These are phyloP conservation scores for zebrafish (Danio rerio) DNA, from an alignment of 2,113 vertebrate genomes.

Conservation along the genomic window GRCz12tu NC_133199.1:2260501-2261000, in stretches of 20 bases:
- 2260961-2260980: no score
- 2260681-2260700: neutral
- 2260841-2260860: neutral
- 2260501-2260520: slow-evolving; percentile 62
- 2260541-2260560: slow-evolving; percentile 28
- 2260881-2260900: no score
- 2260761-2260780: neutral
- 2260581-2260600: slow-evolving; percentile 28
- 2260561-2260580: slow-evolving; percentile 58
- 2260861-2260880: neutral
- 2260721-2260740: slow-evolving; percentile 6
- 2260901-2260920: no score
- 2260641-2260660: slow-evolving; percentile 26
- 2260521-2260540: slow-evolving; percentile 61
- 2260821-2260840: no score
- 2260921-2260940: no score
- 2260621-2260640: slow-evolving; percentile 36
- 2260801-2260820: neutral
- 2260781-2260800: neutral
- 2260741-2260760: neutral
- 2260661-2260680: slow-evolving; percentile 4
- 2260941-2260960: no score
- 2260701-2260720: neutral
- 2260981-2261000: no score
- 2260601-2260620: slow-evolving; percentile 24